Conservation (phyloP, 2,113 vertebrate species). For the Oceanodroma tethys region DNA sequence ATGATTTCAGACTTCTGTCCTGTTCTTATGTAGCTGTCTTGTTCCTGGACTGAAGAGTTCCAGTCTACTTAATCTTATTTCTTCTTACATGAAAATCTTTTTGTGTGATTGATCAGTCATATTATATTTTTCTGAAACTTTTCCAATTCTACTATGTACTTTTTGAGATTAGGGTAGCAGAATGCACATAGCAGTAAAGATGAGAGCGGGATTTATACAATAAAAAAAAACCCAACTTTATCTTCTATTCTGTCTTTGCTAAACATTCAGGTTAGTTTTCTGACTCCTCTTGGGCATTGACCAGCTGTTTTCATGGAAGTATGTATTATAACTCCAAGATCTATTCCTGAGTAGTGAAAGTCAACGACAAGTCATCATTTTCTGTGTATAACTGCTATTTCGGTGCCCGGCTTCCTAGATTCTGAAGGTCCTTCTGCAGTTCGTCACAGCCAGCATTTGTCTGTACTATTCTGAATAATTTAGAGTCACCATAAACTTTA, state of each 20-base stretch:
- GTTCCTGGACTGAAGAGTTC: neutral
- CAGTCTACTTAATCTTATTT: neutral
- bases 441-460: neutral
- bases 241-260: neutral
- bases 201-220: neutral
- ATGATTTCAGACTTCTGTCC: neutral
- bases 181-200: neutral
- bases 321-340: neutral
- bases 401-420: neutral
- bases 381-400: neutral
- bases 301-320: neutral
- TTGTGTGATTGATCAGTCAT: neutral
- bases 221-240: neutral
- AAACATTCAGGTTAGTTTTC: neutral
- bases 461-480: neutral
- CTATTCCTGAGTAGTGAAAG: neutral
- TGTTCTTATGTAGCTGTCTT: neutral
- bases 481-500: neutral
- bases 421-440: neutral
- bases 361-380: neutral
- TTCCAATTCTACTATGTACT: neutral
- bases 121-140: neutral
- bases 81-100: neutral
- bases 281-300: neutral
- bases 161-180: neutral